Conservation (phyloP, 2,113 vertebrate species). For the Bujurquina vittata region DNA sequence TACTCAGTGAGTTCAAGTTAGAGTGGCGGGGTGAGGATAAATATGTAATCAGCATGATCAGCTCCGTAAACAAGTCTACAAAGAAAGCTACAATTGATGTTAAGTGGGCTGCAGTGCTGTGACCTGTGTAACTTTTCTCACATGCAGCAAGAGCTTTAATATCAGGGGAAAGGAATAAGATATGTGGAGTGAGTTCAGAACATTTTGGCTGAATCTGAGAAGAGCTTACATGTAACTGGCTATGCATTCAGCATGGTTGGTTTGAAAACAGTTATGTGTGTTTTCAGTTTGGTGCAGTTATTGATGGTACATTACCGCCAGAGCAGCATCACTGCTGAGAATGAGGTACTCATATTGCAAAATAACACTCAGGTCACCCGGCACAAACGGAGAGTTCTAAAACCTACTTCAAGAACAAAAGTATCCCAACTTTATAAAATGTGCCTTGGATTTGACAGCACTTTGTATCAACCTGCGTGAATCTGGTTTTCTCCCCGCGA, state of each 20-base stretch:
- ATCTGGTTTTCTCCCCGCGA: background rate
- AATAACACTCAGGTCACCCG: background rate
- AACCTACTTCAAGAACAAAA: background rate
- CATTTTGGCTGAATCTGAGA: background rate
- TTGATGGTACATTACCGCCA: background rate
- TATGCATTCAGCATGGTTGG: background rate
- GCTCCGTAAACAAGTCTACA: background rate
- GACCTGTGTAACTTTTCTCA: background rate
- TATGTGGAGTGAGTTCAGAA: background rate
- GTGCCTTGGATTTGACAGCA: background rate
- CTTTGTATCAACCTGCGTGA: background rate
- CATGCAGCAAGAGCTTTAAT: background rate
- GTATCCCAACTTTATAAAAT: background rate
- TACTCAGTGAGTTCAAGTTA: background rate
- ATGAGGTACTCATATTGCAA: background rate
- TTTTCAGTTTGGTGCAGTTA: background rate
- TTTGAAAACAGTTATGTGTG: background rate
- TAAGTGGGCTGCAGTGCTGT: background rate
- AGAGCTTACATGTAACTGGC: background rate
- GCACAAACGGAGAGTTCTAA: background rate
- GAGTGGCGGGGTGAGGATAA: constrained; percentile 2
- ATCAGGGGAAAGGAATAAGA: background rate
- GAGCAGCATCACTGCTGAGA: background rate
- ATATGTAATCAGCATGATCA: constrained; percentile 4
- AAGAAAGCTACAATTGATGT: constrained; percentile 3